phyloP scores from a whole-genome alignment of 2,113 vertebrate genomes.

The Prolemur simus region DNA sequence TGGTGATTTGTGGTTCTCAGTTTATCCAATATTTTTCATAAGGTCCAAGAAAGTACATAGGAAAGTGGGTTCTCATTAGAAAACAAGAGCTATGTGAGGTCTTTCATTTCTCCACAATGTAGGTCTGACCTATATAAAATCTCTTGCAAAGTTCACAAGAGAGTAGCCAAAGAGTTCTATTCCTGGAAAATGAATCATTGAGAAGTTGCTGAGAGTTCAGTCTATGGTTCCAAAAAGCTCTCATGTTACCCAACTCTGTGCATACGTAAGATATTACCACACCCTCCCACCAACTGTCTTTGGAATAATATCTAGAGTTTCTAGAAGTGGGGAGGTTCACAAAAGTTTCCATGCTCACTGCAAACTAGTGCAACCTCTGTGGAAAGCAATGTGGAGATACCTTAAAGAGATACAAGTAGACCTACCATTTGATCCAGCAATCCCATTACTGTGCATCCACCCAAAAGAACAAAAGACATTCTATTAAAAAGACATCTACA shows the following conservation, averaged over 20 bases:
- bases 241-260: background rate
- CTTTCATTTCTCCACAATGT: conserved; percentile 12
- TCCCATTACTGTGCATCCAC: too few species aligned
- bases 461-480: too few species aligned
- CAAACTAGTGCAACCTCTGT: too few species aligned
- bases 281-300: background rate
- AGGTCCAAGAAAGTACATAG: background rate
- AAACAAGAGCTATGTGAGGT: conserved; percentile 23
- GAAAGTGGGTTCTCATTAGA: background rate
- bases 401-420: too few species aligned
- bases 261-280: background rate
- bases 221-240: conserved; percentile 64
- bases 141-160: conserved; percentile 7
- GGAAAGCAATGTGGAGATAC: too few species aligned
- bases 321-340: background rate
- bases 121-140: conserved; percentile 60
- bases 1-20: background rate
- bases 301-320: background rate
- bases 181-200: conserved; percentile 41
- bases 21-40: conserved; percentile 31
- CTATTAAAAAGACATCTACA: too few species aligned
- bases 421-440: too few species aligned
- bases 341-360: conserved; percentile 3
- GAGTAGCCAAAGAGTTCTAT: conserved; percentile 45
- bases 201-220: conserved; percentile 36